Evolutionary conservation across 2,888 invertebrate species (phyloP).

Genomic region (Sinohyriopsis cumingii): DNA sequence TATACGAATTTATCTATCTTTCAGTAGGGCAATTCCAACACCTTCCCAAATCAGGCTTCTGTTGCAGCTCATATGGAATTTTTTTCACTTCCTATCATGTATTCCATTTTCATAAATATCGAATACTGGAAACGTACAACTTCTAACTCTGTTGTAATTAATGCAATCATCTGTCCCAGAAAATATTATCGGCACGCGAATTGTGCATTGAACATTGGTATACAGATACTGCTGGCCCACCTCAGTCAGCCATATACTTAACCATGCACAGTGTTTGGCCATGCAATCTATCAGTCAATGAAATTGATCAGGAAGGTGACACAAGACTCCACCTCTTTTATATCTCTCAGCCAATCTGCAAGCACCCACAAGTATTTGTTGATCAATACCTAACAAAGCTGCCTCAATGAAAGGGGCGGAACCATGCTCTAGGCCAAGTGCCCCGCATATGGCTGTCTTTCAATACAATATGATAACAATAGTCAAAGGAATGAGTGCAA

Average conservation of each 20-base stretch:
- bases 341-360: slow-evolving; percentile 11
- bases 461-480: too few relatives aligned
- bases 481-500: too few relatives aligned
- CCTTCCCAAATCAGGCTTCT: too few relatives aligned
- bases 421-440: too few relatives aligned
- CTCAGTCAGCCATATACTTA: slow-evolving; percentile 43
- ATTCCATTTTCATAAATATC: slow-evolving; percentile 1
- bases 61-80: too few relatives aligned
- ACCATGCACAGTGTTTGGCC: slow-evolving; percentile 32
- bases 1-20: too few relatives aligned
- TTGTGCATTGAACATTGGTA: slow-evolving; percentile 29
- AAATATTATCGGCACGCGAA: slow-evolving; percentile 40
- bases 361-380: slow-evolving; percentile 3
- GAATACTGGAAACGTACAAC: slow-evolving; percentile 33
- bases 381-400: slow-evolving; percentile 3
- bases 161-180: slow-evolving; percentile 37
- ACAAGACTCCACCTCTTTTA: slow-evolving; percentile 29
- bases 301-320: slow-evolving; percentile 27
- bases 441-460: too few relatives aligned
- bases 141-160: slow-evolving; percentile 38
- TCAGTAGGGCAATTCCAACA: too few relatives aligned
- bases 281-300: slow-evolving; percentile 39
- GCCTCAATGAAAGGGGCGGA: neutral
- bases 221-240: slow-evolving; percentile 33
- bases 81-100: neutral